Conservation (phyloP, 2,888 invertebrate species). For the Mesodorylaimus sp. region DNA sequence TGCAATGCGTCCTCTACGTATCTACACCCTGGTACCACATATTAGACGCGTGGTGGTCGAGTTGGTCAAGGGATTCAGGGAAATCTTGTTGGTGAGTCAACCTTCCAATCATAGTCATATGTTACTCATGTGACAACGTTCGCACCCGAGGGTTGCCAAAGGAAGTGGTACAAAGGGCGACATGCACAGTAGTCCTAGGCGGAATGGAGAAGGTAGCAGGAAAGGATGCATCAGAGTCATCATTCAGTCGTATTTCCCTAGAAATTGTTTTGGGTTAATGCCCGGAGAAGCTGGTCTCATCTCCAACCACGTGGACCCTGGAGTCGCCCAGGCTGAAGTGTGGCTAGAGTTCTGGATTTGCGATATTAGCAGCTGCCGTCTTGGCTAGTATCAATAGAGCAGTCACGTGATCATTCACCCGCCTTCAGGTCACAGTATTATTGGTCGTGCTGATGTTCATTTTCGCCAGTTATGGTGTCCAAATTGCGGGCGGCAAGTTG, state of each 20-base stretch:
- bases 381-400: no score
- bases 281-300: no score
- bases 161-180: not conserved
- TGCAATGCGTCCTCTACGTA: constrained; percentile 81
- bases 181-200: not conserved
- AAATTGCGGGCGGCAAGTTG: constrained; percentile 82
- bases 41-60: constrained; percentile 99
- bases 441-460: constrained; percentile 94
- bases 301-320: no score
- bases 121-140: not conserved
- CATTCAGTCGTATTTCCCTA: no score
- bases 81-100: constrained; percentile 65
- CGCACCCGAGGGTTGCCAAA: no score
- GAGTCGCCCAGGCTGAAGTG: not conserved
- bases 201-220: no score
- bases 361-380: no score
- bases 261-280: no score
- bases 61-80: constrained; percentile 90
- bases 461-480: constrained; percentile 96
- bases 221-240: no score
- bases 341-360: not conserved
- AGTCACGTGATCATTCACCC: no score
- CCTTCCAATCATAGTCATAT: not conserved
- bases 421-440: constrained; percentile 64
- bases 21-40: constrained; percentile 93